These are phyloP conservation scores for Saccostrea cuccullata DNA, from an alignment of 1,140 invertebrate genomes.

Conservation along the genomic window DNA sequence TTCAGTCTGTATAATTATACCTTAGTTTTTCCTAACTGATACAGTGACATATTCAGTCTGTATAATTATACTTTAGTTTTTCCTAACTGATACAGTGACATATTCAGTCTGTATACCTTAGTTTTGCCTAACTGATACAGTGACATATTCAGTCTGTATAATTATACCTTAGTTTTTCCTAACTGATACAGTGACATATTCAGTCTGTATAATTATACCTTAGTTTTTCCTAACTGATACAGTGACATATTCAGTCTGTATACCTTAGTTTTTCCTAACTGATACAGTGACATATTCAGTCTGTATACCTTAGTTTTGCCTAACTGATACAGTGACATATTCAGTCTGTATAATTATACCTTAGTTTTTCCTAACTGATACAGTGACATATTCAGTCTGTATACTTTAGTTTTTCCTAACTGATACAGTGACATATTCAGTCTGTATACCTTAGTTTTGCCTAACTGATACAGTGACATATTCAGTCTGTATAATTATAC, in stretches of 20 bases:
- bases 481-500: constrained; percentile 87
- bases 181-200: constrained; percentile 91
- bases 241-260: constrained; percentile 88
- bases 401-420: constrained; percentile 90
- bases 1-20: constrained; percentile 87
- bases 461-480: constrained; percentile 91
- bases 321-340: constrained; percentile 90
- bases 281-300: constrained; percentile 89
- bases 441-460: constrained; percentile 89
- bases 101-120: constrained; percentile 87
- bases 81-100: constrained; percentile 91
- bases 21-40: constrained; percentile 91
- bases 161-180: constrained; percentile 91
- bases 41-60: constrained; percentile 88
- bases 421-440: constrained; percentile 90
- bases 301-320: constrained; percentile 90
- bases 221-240: constrained; percentile 90
- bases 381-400: constrained; percentile 88
- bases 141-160: constrained; percentile 88
- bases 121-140: constrained; percentile 91
- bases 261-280: constrained; percentile 91
- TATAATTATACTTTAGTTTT: too few species aligned
- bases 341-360: too few species aligned
- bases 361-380: constrained; percentile 92
- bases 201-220: too few species aligned